Conservation (phyloP, 2,888 invertebrate genomes). For the Limnephilus auricula region DNA sequence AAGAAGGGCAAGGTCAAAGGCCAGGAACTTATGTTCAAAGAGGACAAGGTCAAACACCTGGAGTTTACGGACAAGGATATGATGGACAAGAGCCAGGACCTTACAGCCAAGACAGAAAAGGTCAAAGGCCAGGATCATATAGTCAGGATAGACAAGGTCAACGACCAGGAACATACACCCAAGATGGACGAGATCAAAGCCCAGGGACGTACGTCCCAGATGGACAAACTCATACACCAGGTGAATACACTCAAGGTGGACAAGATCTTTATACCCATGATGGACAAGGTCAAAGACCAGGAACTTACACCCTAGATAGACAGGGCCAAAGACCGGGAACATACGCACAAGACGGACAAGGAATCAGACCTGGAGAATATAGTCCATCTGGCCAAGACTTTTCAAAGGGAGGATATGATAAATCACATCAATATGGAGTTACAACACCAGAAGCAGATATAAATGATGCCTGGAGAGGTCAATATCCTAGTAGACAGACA, state of each 20-base stretch:
- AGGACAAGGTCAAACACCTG: slow-evolving; percentile 8
- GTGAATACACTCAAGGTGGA: slow-evolving; percentile 7
- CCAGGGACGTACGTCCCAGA: neutral
- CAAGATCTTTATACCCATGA: neutral
- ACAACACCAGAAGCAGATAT: neutral
- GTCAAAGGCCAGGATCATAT: slow-evolving; percentile 9
- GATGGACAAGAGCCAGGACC: neutral
- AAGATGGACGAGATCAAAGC: neutral
- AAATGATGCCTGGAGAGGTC: neutral
- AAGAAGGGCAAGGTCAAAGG: slow-evolving; percentile 4
- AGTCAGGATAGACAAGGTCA: neutral
- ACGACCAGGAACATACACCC: slow-evolving; percentile 43
- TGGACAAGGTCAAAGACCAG: slow-evolving; percentile 52
- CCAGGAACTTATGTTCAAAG: slow-evolving; percentile 35
- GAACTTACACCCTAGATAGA: slow-evolving; percentile 55
- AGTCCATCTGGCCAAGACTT: neutral
- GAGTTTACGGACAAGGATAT: neutral
- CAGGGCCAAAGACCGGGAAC: neutral
- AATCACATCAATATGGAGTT: neutral
- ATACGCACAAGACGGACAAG: neutral
- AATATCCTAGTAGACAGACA: neutral
- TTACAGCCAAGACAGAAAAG: neutral
- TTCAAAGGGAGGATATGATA: neutral
- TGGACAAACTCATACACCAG: neutral
- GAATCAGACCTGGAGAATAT: neutral